Evolutionary conservation across 2,113 vertebrate genomes (phyloP).

Genomic region (Erpornis zantholeuca): DNA sequence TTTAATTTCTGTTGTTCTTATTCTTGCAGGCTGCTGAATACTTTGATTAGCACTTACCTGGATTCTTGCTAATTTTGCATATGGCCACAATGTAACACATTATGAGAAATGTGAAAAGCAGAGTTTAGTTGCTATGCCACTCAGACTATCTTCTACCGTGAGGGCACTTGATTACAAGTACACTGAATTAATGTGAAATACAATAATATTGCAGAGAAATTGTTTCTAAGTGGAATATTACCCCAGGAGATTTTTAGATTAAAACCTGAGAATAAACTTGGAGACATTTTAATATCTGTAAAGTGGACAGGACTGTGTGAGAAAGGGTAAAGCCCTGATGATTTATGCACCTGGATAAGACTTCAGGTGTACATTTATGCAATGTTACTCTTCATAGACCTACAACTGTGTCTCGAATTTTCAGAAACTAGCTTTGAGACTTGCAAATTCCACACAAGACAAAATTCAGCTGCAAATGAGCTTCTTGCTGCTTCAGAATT

Average conservation of each 20-base stretch:
- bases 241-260: neutral
- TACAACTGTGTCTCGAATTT: neutral
- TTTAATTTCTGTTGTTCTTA: neutral
- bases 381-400: rapidly evolving
- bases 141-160: neutral
- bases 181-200: neutral
- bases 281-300: neutral
- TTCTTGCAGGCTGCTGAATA: neutral
- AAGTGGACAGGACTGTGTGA: neutral
- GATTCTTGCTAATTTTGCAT: neutral
- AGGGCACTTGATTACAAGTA: neutral
- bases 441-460: neutral
- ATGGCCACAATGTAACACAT: neutral
- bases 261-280: neutral
- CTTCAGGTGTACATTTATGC: neutral
- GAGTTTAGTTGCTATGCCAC: neutral
- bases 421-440: neutral
- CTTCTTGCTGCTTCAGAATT: neutral
- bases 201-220: neutral
- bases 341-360: neutral
- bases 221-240: neutral
- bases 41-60: neutral
- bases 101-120: neutral
- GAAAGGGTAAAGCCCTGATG: neutral
- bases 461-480: neutral